These are phyloP conservation scores for Ornithoptera alexandrae DNA, from an alignment of 2,888 invertebrate genomes.

Conservation along the genomic window DNA sequence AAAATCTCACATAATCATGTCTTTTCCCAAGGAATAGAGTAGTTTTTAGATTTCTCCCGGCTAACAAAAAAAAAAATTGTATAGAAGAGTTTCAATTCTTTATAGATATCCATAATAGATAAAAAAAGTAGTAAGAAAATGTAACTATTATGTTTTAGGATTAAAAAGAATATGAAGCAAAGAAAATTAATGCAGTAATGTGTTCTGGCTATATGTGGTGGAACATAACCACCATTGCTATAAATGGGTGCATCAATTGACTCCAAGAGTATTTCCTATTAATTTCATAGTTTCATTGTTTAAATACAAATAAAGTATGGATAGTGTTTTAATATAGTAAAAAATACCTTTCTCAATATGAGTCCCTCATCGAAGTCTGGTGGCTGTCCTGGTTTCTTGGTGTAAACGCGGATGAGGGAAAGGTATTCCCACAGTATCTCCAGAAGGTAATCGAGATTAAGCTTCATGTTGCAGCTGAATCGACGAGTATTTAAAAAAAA, in stretches of 20 bases:
- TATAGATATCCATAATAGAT: no score
- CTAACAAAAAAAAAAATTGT: no score
- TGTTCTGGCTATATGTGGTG: no score
- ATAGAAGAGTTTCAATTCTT: no score
- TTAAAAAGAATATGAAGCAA: neutral
- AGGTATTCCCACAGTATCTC: slow-evolving; percentile 96
- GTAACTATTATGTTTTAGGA: neutral
- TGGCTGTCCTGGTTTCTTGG: slow-evolving; percentile 98
- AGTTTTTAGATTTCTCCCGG: no score
- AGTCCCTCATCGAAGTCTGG: slow-evolving; percentile 98
- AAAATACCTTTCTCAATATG: slow-evolving; percentile 87
- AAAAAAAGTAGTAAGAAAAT: no score
- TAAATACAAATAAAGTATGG: neutral
- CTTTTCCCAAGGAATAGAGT: no score
- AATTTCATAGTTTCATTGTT: no score
- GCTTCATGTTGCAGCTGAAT: slow-evolving; percentile 95
- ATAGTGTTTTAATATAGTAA: slow-evolving; percentile 6
- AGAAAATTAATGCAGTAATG: slow-evolving; percentile 2
- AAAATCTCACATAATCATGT: no score
- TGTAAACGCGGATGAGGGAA: slow-evolving; percentile 96
- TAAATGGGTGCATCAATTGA: no score
- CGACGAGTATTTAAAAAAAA: neutral
- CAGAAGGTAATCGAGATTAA: slow-evolving; percentile 96
- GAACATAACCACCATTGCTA: no score
- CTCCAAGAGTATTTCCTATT: no score